These are phyloP conservation scores for Atta texana DNA, from an alignment of 1,140 invertebrate genomes.

Conservation along the genomic window DNA sequence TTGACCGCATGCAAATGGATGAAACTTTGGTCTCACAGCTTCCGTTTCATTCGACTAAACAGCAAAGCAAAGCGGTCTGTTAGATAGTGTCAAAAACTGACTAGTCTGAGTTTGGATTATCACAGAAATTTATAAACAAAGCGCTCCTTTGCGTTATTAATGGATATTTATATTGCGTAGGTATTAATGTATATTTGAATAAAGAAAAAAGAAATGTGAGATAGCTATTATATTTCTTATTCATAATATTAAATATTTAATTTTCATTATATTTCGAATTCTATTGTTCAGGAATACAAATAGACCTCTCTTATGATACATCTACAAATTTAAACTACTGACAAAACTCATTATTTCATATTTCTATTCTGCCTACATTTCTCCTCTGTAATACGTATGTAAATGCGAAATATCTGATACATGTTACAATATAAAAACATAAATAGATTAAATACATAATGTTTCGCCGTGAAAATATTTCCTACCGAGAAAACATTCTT, in stretches of 20 bases:
- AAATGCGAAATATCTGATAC: neutral
- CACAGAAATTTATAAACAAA: slow-evolving; percentile 5
- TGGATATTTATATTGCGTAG: too few species aligned
- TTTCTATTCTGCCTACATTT: neutral
- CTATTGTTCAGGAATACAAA: neutral
- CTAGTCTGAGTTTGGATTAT: slow-evolving; percentile 3
- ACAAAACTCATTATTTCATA: neutral
- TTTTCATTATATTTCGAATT: neutral
- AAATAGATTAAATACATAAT: slow-evolving; percentile 13
- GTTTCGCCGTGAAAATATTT: neutral
- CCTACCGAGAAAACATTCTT: slow-evolving; percentile 10
- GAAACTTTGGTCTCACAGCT: slow-evolving; percentile 45
- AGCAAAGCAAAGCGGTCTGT: neutral
- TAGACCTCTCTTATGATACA: neutral
- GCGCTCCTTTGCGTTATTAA: too few species aligned
- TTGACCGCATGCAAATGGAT: slow-evolving; percentile 56
- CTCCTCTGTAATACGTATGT: neutral
- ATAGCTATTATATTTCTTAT: neutral
- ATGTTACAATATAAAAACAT: neutral
- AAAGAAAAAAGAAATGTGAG: neutral
- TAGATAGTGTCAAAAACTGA: slow-evolving; percentile 2
- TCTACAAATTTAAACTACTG: neutral
- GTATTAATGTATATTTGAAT: too few species aligned
- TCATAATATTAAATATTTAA: slow-evolving; percentile 1
- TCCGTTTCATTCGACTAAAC: slow-evolving; percentile 8